A percentile compares a stretch with the other conserved stretches of the same genome.
phyloP scores from a whole-genome alignment of 2,888 invertebrate species.

The Hirtodrosophila alboralis region DNA sequence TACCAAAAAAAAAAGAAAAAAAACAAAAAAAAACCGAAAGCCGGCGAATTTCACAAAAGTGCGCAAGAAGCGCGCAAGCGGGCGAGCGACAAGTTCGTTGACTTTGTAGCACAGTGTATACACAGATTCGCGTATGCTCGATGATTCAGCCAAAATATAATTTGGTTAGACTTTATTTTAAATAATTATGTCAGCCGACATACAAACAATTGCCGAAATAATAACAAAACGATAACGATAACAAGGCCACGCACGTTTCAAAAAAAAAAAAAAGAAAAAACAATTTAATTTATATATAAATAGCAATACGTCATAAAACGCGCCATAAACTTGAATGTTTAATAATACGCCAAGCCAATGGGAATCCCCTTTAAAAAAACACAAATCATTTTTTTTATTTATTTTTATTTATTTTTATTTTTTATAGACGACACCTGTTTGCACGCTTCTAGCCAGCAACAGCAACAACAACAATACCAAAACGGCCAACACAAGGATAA shows the following conservation, averaged over 20 bases:
- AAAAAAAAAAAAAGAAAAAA: no score
- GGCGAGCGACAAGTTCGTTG: conserved; percentile 61
- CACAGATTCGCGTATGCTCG: conserved; percentile 30
- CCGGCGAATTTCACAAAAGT: conserved; percentile 66
- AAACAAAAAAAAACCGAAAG: neutral
- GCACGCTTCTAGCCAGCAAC: conserved; percentile 70
- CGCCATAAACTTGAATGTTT: neutral
- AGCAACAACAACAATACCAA: conserved; percentile 50
- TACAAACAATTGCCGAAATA: conserved; percentile 14
- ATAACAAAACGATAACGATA: conserved; percentile 49
- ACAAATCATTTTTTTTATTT: no score
- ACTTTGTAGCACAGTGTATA: conserved; percentile 60
- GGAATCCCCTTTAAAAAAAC: conserved; percentile 28
- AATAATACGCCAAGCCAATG: conserved; percentile 19
- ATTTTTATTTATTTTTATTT: conserved; percentile 15
- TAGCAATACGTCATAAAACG: conserved; percentile 1
- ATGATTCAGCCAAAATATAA: conserved; percentile 68
- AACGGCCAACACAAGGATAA: conserved; percentile 72
- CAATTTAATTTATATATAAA: no score
- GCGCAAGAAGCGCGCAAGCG: conserved; percentile 50
- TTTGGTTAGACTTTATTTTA: conserved; percentile 63
- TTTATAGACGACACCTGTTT: conserved; percentile 72
- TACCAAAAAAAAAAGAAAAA: no score
- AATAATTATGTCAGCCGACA: conserved; percentile 70
- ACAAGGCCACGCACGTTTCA: conserved; percentile 47